Conservation (phyloP, 92 coral and sea anemone species). For the Palythoa heliodiscus region DNA sequence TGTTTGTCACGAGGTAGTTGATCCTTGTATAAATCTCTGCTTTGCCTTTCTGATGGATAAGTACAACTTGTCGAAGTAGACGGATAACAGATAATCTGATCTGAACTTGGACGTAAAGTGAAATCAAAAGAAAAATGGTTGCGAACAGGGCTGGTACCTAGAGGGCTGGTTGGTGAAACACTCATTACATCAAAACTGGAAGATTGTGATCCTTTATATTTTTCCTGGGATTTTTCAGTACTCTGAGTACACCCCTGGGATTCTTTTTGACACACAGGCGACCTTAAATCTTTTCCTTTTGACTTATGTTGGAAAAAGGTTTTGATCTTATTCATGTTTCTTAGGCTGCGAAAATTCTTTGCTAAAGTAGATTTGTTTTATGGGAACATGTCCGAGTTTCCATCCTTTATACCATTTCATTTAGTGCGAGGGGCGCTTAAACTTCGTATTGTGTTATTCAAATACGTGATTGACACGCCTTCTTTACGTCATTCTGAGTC, state of each 20-base stretch:
- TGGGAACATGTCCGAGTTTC: not conserved
- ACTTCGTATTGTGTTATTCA: not conserved
- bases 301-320: not conserved
- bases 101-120: not conserved
- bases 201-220: not conserved
- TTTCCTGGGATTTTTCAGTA: not conserved
- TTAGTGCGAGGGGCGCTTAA: not conserved
- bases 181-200: not conserved
- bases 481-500: not conserved
- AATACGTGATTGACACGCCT: not conserved
- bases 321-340: not conserved
- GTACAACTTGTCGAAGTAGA: not conserved
- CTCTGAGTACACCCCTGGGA: not conserved
- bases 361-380: not conserved
- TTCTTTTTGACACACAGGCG: not conserved
- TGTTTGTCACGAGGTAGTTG: not conserved
- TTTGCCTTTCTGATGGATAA: not conserved
- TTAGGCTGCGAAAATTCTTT: not conserved
- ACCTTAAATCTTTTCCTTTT: not conserved
- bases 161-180: not conserved
- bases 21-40: not conserved
- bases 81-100: not conserved
- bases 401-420: not conserved
- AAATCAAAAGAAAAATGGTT: not conserved
- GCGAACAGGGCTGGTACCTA: not conserved